A percentile compares a stretch with the other conserved stretches of the same genome.
Evolutionary conservation across 2,113 vertebrate species (phyloP).

Genomic region (Sturnira hondurensis): DNA sequence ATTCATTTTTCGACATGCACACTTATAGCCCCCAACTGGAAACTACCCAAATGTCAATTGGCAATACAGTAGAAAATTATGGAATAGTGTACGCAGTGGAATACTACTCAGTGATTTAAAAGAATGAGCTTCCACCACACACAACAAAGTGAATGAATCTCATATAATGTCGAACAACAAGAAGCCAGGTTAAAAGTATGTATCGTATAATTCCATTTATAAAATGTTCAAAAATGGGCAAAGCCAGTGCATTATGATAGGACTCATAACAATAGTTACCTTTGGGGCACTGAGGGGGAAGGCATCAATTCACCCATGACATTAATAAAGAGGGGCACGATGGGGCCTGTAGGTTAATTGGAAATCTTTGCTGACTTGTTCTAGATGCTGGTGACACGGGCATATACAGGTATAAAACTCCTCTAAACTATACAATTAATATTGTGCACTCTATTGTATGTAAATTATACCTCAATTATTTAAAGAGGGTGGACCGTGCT

Average conservation of each 20-base stretch:
- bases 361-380: not conserved
- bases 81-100: not conserved
- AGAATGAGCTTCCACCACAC: not conserved
- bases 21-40: not conserved
- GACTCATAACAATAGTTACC: not conserved
- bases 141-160: not conserved
- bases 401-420: not conserved
- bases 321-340: no score
- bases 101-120: not conserved
- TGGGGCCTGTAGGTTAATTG: not conserved
- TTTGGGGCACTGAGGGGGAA: not conserved
- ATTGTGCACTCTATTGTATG: not conserved
- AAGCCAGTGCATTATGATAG: not conserved
- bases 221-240: not conserved
- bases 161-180: not conserved
- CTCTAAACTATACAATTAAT: not conserved
- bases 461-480: not conserved
- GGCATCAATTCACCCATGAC: not conserved
- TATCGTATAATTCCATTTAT: not conserved
- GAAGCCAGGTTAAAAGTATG: not conserved
- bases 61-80: not conserved
- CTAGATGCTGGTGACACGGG: not conserved
- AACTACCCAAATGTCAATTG: not conserved
- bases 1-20: not conserved
- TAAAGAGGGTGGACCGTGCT: not conserved